Evolutionary conservation across 2,797 vertebrate species (phyloP), one percentile per base, ranked within the genome.

Genomic region (Pagetopsis macropterus): DNA sequence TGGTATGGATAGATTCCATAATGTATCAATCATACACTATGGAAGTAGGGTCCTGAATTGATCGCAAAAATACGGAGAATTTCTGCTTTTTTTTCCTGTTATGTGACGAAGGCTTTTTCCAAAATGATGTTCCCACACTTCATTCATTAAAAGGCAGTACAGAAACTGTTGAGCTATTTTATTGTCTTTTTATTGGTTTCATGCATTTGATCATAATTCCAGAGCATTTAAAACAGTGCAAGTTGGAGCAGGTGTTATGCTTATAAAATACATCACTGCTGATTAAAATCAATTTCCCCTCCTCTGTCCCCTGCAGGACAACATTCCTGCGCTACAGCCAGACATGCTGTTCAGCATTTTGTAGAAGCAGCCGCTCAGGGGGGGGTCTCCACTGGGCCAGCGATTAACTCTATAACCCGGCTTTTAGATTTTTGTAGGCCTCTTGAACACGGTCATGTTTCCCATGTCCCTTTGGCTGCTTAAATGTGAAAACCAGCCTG

Each of bases 401-500:
- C 68, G 66, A 83, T 84, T 84, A 85, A 91, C 83, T 89, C 76
- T 81, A 80, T 76, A 86, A 88, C 83, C 90, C 66, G 79, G 85
- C 87, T 90, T 83, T 85, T 75, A 76, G 76, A 84, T 59, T 88
- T 90, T 89, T 83, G 83, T 45, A 89, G 91, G 89, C 87, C 88
- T 89, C 88, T 81, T 82, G 74, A 91, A 89, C 77, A 59, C 8
- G 77, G 79, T 72, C 82, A 79, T 86, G 81, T 73, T 88, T 81
- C 80, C 72, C 37, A 16, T 72, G 83, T 89, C 80, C 79, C 69
- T 74, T 84, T 85, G 78, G 87, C 82, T 84, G 72, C 82, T 88
- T 88, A 93, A 93, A 94, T 92, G 88, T 87, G 77, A 94, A 94
- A 94, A 93, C 79, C 92, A 92, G 91, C 85, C 82, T 79, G 31